Evolutionary conservation across 2,888 invertebrate species (phyloP), one percentile per base, ranked within the genome.

Genomic region (Andrena haemorrhoa): DNA sequence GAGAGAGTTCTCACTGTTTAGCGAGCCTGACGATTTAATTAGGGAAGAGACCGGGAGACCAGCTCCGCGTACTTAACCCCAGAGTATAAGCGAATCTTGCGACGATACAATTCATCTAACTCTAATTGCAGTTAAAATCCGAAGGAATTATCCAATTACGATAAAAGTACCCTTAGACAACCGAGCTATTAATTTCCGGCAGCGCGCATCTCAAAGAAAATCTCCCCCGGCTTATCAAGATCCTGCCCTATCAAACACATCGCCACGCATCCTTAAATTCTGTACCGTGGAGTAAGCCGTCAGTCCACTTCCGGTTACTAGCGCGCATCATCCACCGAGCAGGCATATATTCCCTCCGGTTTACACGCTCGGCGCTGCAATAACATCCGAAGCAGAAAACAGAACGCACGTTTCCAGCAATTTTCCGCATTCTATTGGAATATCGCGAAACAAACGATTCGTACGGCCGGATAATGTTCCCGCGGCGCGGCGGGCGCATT

Each of bases 1-100:
- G 80, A 80, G 80, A 80, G 79, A 68, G 72, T 80, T 80, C 80
- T 68, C 80, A 80, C 68, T 63, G 56, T 73, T 68, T 72, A 68
- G 8, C 68, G 16, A 10, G 20, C 4, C 79, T 79, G 68, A 66
- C 71, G 79, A 68, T 68, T 71, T 79, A 79, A 72, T 80, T 61
- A 72, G 41, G 10, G 10, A 10, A n/a, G 47, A 53, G 49, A 79
- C 63, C 56, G 63, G 53, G 49, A 4, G 20, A 58, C 63, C 16
- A 20, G 16, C n/a, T 49, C 41, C 31, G 26, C 12, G 35, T 26
- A n/a, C 20, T 68, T 31, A 41, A 47, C 33, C 66, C 26, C n/a
- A 41, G 12, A 8, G 41, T 53, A 10, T 16, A 53, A 70, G 65
- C 20, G 51, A 79, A 76, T 56, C 26, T 56, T 71, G 20, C 47